Conservation (phyloP, 1,140 invertebrate species). For the Cyrtorhinus lividipennis region DNA sequence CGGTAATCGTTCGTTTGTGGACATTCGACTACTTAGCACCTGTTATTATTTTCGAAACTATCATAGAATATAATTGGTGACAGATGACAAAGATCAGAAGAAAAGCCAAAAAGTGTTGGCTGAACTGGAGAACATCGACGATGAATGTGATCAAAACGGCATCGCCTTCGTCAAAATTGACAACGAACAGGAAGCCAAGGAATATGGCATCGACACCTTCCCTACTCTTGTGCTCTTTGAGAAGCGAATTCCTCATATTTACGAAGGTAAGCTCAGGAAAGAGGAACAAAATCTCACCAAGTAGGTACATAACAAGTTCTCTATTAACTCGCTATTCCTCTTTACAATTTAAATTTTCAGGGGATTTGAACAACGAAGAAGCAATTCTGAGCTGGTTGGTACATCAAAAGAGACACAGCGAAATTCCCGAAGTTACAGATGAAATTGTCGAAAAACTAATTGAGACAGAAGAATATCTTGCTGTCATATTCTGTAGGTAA, state of each 20-base stretch:
- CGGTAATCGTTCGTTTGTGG: too few species aligned
- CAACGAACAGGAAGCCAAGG: conserved; percentile 72
- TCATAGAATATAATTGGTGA: too few species aligned
- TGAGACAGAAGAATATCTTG: conserved; percentile 58
- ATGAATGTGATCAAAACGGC: conserved; percentile 81
- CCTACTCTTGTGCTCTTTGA: conserved; percentile 77
- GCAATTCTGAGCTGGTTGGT: conserved; percentile 75
- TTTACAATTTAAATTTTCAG: conserved; percentile 27
- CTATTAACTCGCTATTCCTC: not conserved
- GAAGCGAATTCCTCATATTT: conserved; percentile 71
- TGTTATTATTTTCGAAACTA: too few species aligned
- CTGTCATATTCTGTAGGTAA: conserved; percentile 71
- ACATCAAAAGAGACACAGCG: conserved; percentile 75
- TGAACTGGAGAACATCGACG: conserved; percentile 86
- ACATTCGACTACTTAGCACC: too few species aligned
- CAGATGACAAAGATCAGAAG: conserved; percentile 83
- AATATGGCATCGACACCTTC: conserved; percentile 70
- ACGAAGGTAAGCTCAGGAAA: conserved; percentile 45
- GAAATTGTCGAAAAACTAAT: conserved; percentile 90
- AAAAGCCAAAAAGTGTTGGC: conserved; percentile 73
- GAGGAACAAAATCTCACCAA: too few species aligned
- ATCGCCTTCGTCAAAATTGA: conserved; percentile 89
- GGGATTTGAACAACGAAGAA: conserved; percentile 82
- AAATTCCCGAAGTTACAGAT: conserved; percentile 83
- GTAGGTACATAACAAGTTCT: too few species aligned